Percentiles rank a stretch among this genome's conserved stretches.
Evolutionary conservation across 2,888 invertebrate genomes (phyloP).

Genomic region (Perithous albicinctus): DNA sequence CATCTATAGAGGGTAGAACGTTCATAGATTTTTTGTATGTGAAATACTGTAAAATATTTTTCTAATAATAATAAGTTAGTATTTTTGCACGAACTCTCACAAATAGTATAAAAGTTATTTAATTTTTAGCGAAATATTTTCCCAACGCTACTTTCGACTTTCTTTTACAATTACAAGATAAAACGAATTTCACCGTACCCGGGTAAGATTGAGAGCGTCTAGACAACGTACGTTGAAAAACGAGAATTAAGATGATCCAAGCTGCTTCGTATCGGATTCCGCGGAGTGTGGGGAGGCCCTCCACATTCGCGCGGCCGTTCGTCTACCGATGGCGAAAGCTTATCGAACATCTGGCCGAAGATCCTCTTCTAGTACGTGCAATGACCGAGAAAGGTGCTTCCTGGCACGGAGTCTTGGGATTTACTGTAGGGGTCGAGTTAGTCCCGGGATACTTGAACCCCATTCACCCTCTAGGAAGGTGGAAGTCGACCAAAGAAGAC

Average conservation of each 20-base stretch:
- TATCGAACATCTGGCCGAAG: slow-evolving; percentile 61
- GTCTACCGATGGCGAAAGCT: slow-evolving; percentile 37
- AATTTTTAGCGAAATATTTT: background rate
- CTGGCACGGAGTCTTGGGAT: slow-evolving; percentile 52
- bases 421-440: slow-evolving; percentile 52
- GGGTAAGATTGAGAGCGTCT: slow-evolving; percentile 42
- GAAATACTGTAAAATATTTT: background rate
- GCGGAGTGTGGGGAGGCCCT: slow-evolving; percentile 9
- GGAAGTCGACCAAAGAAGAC: slow-evolving; percentile 22
- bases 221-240: slow-evolving; percentile 18
- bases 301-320: slow-evolving; percentile 33
- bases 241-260: slow-evolving; percentile 56
- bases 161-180: background rate
- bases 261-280: slow-evolving; percentile 42
- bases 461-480: background rate
- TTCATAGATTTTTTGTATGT: too few species aligned
- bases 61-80: background rate
- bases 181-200: background rate
- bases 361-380: slow-evolving; percentile 59
- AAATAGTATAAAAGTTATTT: background rate
- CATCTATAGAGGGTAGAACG: too few species aligned
- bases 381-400: slow-evolving; percentile 42
- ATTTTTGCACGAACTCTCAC: too few species aligned
- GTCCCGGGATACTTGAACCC: slow-evolving; percentile 29
- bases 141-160: background rate